These are phyloP conservation scores for Grantiella picta DNA, from an alignment of 2,113 vertebrate genomes.

Conservation along the genomic window DNA sequence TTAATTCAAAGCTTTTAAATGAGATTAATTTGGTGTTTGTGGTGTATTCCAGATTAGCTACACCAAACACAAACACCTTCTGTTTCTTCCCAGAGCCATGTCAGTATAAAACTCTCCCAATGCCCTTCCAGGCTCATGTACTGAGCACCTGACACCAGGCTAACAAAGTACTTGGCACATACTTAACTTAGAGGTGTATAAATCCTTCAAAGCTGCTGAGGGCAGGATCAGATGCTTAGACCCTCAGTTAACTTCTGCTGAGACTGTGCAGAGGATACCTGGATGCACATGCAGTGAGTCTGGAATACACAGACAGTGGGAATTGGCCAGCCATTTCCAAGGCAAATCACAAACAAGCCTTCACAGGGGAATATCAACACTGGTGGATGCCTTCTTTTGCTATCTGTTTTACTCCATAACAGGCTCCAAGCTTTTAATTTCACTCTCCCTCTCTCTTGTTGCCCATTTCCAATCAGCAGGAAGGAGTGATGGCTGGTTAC, in stretches of 20 bases:
- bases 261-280: not conserved
- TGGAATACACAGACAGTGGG: not conserved
- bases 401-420: not conserved
- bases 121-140: not conserved
- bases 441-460: not conserved
- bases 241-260: not conserved
- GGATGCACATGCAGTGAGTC: not conserved
- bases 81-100: not conserved
- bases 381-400: not conserved
- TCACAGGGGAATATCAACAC: not conserved
- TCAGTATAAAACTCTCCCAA: not conserved
- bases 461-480: not conserved
- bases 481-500: not conserved
- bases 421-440: not conserved
- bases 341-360: not conserved
- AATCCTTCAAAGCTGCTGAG: not conserved
- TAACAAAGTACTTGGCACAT: not conserved
- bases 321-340: not conserved
- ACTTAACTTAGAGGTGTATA: not conserved
- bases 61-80: not conserved
- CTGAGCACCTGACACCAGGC: not conserved
- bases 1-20: conserved; percentile 50
- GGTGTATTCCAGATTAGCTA: not conserved
- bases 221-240: not conserved
- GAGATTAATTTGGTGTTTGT: conserved; percentile 6